Percentiles rank a stretch among this genome's conserved stretches.
Evolutionary conservation across 2,888 invertebrate genomes (phyloP).

Genomic region (Ectemnius continuus): DNA sequence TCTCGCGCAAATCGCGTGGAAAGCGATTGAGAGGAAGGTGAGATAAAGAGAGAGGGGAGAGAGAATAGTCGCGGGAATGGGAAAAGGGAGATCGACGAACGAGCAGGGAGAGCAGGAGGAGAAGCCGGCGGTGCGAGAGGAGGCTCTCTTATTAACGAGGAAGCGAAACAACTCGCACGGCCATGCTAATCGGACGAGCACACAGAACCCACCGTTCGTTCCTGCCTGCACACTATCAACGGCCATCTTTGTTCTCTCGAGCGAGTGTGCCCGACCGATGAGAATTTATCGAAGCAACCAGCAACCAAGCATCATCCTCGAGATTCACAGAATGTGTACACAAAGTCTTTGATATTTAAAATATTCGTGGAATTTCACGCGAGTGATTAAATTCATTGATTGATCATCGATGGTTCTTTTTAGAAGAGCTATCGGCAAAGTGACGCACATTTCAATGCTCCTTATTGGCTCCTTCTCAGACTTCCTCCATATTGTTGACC

Average conservation of each 20-base stretch:
- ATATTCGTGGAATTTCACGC: too few species aligned
- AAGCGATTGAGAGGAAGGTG: background rate
- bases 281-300: constrained; percentile 56
- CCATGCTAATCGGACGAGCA: constrained; percentile 74
- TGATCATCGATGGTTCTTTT: too few species aligned
- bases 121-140: constrained; percentile 41
- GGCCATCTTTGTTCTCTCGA: constrained; percentile 66
- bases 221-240: constrained; percentile 55
- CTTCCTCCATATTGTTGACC: too few species aligned
- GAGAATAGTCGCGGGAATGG: background rate
- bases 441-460: too few species aligned
- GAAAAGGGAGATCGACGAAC: constrained; percentile 1
- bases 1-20: constrained; percentile 44
- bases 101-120: constrained; percentile 5
- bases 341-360: too few species aligned
- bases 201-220: constrained; percentile 61
- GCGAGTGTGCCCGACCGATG: constrained; percentile 49
- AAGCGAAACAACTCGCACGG: constrained; percentile 77
- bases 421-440: too few species aligned
- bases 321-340: too few species aligned
- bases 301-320: constrained; percentile 5
- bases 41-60: constrained; percentile 1
- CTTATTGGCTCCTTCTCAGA: too few species aligned
- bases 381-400: too few species aligned
- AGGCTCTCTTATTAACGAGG: constrained; percentile 76